These are phyloP conservation scores for Eustalomyia histrio DNA, from an alignment of 2,888 invertebrate species.

Conservation along the genomic window DNA sequence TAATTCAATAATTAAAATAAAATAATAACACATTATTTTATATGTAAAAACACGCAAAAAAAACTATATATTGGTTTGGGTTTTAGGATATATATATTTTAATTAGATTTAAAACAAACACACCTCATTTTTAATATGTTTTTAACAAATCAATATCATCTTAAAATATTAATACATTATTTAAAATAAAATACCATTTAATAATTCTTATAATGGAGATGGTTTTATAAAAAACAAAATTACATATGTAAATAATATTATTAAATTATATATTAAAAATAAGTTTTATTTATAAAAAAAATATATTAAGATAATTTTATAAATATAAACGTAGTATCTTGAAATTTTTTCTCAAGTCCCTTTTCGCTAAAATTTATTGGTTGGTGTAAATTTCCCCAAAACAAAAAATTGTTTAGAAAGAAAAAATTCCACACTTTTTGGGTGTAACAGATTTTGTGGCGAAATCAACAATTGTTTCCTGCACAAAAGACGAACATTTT, in stretches of 20 bases:
- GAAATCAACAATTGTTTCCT: conserved; percentile 44
- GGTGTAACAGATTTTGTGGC: conserved; percentile 75
- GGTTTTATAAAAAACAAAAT: conserved; percentile 52
- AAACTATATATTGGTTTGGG: conserved; percentile 60
- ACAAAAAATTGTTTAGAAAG: conserved; percentile 51
- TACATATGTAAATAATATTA: conserved; percentile 58
- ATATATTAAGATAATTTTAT: background rate
- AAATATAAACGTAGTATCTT: background rate
- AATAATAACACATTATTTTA: conserved; percentile 29
- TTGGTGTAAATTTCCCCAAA: conserved; percentile 69
- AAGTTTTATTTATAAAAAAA: conserved; percentile 25
- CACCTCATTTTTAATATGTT: conserved; percentile 45
- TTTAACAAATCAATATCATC: conserved; percentile 55
- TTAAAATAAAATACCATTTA: conserved; percentile 38
- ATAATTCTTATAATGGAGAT: conserved; percentile 58
- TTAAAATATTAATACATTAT: conserved; percentile 38
- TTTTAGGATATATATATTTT: conserved; percentile 17
- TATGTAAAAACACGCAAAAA: conserved; percentile 43
- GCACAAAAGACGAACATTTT: conserved; percentile 44
- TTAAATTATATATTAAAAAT: conserved; percentile 14
- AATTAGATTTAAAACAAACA: conserved; percentile 33
- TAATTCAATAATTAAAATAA: background rate
- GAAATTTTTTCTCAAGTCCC: background rate
- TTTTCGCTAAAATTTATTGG: conserved; percentile 52
- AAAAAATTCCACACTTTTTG: conserved; percentile 70